Evolutionary conservation across 1,140 invertebrate species (phyloP), one percentile per base, ranked within the genome.

Genomic region (Oncopodura yosiiana): DNA sequence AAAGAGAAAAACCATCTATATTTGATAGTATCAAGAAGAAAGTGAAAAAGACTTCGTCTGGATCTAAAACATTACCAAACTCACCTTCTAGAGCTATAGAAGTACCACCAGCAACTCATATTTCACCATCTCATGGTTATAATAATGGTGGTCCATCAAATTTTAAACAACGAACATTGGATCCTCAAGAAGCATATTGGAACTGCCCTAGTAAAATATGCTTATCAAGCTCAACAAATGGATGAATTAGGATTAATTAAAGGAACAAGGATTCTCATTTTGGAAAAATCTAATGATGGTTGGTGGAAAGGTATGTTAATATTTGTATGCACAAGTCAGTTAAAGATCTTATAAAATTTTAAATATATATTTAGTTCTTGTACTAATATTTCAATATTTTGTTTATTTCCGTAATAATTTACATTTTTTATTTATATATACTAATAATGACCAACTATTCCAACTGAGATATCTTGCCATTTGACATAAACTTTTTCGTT

Each of bases 221-320:
- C 94, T 72, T 99, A 99, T 71, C 88, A 94, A 46, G 92, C 94
- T 26, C 90, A 96, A 73, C 91, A 97, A 72, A 78, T 88, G 2
- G 96, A 99, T 69, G 96, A 99, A 71, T 73, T 99, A 6, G 86
- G 91, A 1, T 75, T 99, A 38, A 83, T 85, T 34, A 90, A 89
- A 75, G 93, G 93, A 53, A 87, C 86, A 27, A 75, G 87, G 64
- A 91, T 99, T 53, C 76, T 91, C 52, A 97, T 99, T 59, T 74
- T 99, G 53, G 95, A 99, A 73, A 98, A 99, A 73, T 95, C 91
- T 62, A 94, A 92, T 60, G 96, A 99, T 77, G 96, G 95, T 27
- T 99, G 95, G 95, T 99, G 94, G 94, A 81, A 93, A 67, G 95
- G 94, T 26, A n/a, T n/a, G n/a, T n/a, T n/a, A n/a, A n/a, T n/a